Evolutionary conservation across 2,797 vertebrate genomes (phyloP).

Genomic region (Sebastes aleutianus): DNA sequence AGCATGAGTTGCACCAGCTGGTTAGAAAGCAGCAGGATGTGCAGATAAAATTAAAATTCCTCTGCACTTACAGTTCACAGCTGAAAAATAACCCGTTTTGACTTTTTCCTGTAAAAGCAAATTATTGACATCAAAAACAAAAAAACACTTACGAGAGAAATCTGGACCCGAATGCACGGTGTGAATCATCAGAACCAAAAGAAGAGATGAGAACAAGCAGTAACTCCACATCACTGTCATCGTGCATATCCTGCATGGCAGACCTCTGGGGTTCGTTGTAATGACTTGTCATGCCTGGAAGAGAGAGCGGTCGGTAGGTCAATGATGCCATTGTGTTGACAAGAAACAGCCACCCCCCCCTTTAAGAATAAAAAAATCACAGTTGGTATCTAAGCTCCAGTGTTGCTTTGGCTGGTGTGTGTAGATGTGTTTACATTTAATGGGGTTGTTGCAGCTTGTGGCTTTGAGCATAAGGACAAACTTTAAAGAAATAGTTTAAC

Average conservation of each 20-base stretch:
- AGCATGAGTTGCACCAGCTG: conserved; percentile 46
- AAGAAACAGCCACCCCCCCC: conserved; percentile 54
- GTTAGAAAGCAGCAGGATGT: conserved; percentile 52
- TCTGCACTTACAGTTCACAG: background rate
- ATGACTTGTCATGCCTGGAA: conserved; percentile 35
- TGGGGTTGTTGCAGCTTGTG: background rate
- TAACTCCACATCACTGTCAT: conserved; percentile 67
- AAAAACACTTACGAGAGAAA: conserved; percentile 78
- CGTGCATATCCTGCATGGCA: conserved; percentile 49
- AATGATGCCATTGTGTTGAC: conserved; percentile 79
- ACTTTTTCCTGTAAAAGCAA: background rate
- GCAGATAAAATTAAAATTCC: conserved; percentile 20
- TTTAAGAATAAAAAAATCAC: conserved; percentile 34
- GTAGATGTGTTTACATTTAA: background rate
- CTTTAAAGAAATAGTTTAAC: background rate
- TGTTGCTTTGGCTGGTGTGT: background rate
- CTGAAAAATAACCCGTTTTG: conserved; percentile 8
- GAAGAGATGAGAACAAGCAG: conserved; percentile 47
- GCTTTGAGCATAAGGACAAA: background rate
- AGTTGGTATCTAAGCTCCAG: background rate
- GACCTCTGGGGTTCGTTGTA: conserved; percentile 36
- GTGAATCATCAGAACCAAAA: conserved; percentile 53
- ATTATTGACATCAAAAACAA: background rate
- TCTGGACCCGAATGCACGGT: conserved; percentile 62
- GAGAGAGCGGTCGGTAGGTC: conserved; percentile 55